Evolutionary conservation across 2,888 invertebrate genomes (phyloP).

Genomic region (Parnassius orleans): DNA sequence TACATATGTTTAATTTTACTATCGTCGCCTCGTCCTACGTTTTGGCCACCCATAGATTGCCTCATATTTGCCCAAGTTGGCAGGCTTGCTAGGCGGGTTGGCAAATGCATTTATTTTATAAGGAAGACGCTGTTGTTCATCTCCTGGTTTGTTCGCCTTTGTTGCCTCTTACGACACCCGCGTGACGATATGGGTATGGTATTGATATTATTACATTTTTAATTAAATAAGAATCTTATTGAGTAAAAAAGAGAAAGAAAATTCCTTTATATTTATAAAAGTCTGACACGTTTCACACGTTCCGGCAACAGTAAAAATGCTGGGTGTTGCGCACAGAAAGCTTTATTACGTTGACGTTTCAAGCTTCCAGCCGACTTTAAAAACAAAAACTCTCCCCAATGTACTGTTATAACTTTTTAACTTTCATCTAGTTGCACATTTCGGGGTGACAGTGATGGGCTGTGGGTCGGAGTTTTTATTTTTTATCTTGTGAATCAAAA

Average conservation of each 20-base stretch:
- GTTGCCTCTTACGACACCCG: too few species aligned
- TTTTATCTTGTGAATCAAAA: not conserved
- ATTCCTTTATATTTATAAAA: conserved; percentile 61
- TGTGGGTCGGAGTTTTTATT: conserved; percentile 1
- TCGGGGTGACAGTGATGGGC: conserved; percentile 16
- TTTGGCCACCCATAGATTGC: too few species aligned
- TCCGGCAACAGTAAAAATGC: conserved; percentile 53
- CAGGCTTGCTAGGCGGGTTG: too few species aligned
- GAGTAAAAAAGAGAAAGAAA: conserved; percentile 30
- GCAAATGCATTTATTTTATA: too few species aligned
- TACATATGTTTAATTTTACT: too few species aligned
- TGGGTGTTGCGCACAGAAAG: conserved; percentile 46
- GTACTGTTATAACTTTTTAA: conserved; percentile 22
- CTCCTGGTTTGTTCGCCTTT: too few species aligned
- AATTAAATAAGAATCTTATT: too few species aligned
- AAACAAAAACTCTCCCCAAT: conserved; percentile 17
- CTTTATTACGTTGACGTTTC: conserved; percentile 46
- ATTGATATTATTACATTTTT: too few species aligned
- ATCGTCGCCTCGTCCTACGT: too few species aligned
- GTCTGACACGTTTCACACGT: conserved; percentile 53
- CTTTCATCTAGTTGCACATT: conserved; percentile 14
- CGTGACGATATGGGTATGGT: too few species aligned
- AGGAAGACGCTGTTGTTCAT: too few species aligned
- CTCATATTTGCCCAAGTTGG: too few species aligned
- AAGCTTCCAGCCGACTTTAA: conserved; percentile 31